Conservation (phyloP, 1,140 invertebrate genomes). For the Lordiphosa collinella region DNA sequence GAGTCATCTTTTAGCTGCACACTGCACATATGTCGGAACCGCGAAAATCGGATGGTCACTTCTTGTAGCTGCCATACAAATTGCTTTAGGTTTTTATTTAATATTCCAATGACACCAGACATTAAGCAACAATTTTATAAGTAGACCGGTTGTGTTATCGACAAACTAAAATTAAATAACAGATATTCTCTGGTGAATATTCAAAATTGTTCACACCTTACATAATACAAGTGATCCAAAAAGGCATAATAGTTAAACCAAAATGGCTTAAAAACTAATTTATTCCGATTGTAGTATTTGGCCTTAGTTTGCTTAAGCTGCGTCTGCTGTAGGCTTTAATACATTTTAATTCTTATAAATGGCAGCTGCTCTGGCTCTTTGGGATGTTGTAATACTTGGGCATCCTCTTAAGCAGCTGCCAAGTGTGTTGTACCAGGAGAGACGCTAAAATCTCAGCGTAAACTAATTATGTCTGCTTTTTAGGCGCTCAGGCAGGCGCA, state of each 20-base stretch:
- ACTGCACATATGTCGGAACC: too few relatives aligned
- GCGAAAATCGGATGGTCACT: too few relatives aligned
- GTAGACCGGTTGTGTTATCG: too few relatives aligned
- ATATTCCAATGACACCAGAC: too few relatives aligned
- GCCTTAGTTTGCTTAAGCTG: not conserved
- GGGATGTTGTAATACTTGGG: slow-evolving; percentile 16
- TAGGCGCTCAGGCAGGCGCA: slow-evolving; percentile 58
- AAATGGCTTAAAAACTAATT: not conserved
- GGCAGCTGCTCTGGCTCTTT: slow-evolving; percentile 4
- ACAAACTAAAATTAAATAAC: too few relatives aligned
- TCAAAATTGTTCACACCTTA: slow-evolving; percentile 1
- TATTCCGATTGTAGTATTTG: not conserved
- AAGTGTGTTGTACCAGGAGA: slow-evolving; percentile 41
- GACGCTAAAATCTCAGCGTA: slow-evolving; percentile 57
- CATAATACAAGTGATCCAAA: not conserved
- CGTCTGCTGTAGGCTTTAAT: slow-evolving; percentile 4
- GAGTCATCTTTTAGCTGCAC: too few relatives aligned
- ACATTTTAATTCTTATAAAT: slow-evolving; percentile 10
- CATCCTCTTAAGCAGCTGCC: slow-evolving; percentile 4
- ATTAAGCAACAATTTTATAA: too few relatives aligned
- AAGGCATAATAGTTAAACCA: too few relatives aligned
- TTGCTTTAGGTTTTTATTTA: too few relatives aligned
- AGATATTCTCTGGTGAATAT: too few relatives aligned
- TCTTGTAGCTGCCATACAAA: too few relatives aligned
- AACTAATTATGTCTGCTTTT: slow-evolving; percentile 72